phyloP scores from a whole-genome alignment of 2,113 vertebrate species.

The Megaceryle torquata region DNA sequence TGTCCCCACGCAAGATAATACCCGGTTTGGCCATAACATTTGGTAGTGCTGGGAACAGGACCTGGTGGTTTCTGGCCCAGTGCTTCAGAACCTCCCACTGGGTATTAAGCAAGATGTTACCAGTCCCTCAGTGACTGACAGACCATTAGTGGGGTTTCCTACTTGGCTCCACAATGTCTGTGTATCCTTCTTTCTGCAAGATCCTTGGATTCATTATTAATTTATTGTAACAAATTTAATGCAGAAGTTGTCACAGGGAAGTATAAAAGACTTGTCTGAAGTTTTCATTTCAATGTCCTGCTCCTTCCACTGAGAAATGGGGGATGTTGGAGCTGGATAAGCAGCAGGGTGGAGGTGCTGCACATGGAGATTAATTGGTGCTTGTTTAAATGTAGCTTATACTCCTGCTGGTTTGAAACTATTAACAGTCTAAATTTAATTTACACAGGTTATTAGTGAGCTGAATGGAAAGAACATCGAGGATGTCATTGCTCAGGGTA shows the following conservation, averaged over 20 bases:
- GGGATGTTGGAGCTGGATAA: not conserved
- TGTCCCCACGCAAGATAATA: not conserved
- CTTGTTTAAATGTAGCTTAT: not conserved
- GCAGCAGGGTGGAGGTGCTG: not conserved
- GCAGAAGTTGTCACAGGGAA: not conserved
- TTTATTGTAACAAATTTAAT: not conserved
- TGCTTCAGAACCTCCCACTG: not conserved
- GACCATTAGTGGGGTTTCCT: not conserved
- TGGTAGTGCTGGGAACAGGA: not conserved
- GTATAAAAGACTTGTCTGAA: not conserved
- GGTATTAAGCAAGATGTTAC: not conserved
- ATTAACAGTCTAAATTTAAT: not conserved
- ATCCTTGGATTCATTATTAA: not conserved
- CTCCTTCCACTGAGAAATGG: not conserved
- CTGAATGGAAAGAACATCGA: constrained; percentile 91
- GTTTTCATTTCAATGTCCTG: not conserved
- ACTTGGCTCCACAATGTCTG: not conserved
- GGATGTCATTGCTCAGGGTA: constrained; percentile 92
- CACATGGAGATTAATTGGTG: not conserved
- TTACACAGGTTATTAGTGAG: constrained; percentile 86
- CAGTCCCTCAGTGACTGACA: not conserved
- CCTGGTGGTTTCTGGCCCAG: not conserved
- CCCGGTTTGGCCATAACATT: not conserved
- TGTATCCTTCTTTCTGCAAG: not conserved
- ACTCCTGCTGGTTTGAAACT: not conserved